Conservation (phyloP, 2,888 invertebrate species). For the Dryobotodes eremita region DNA sequence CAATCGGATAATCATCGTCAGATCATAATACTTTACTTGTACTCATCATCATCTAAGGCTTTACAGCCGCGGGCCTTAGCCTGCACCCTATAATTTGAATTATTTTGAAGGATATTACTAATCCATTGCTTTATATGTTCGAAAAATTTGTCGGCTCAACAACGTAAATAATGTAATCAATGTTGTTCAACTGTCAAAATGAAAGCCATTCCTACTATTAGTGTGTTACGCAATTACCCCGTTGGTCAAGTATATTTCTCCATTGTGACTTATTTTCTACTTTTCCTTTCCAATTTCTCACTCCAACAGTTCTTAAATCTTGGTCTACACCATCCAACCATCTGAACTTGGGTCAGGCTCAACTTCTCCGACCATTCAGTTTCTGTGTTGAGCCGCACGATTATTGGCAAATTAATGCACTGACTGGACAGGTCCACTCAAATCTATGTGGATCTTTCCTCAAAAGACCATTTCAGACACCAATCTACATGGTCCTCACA, state of each 20-base stretch:
- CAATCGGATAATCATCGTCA: constrained; percentile 9
- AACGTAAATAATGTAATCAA: too few species aligned
- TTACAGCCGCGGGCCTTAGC: background rate
- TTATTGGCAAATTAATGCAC: background rate
- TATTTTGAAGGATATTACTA: too few species aligned
- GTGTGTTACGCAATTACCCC: too few species aligned
- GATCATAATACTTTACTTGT: constrained; percentile 1
- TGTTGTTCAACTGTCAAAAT: too few species aligned
- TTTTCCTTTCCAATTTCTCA: background rate
- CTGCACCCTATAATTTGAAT: too few species aligned
- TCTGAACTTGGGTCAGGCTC: background rate
- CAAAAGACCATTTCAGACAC: background rate
- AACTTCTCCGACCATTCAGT: background rate
- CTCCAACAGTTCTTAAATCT: background rate
- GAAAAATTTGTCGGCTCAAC: too few species aligned
- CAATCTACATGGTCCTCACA: too few species aligned
- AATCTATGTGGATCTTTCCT: background rate
- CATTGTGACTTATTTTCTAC: background rate
- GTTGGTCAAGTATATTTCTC: background rate
- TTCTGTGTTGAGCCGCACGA: background rate
- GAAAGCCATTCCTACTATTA: too few species aligned
- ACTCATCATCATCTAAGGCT: background rate
- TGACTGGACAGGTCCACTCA: background rate
- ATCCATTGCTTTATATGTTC: too few species aligned
- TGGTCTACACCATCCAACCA: background rate